Base-by-base conservation (phyloP, 2,113 vertebrate species). In the Tautogolabrus adspersus region DNA sequence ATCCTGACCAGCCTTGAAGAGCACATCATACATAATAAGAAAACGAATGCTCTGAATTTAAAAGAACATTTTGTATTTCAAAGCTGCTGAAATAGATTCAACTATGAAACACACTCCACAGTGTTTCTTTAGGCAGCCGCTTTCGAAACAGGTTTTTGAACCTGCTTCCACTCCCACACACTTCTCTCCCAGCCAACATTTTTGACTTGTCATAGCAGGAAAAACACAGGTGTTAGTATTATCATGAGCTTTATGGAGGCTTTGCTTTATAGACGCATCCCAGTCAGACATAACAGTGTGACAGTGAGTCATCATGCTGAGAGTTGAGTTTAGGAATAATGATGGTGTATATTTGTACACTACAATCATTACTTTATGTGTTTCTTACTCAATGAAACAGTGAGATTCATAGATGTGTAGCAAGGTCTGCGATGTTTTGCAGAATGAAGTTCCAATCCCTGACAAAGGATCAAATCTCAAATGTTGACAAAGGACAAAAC, bases 401-500 rank as follows among this genome's bases (percentile, higher is more conserved):
- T 46, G 21, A 15, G 68, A 69, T 18, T 12, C 13, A 47, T 8
- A 19, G 34, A 60, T 23, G 37, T 66, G 44, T 55, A 72, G 22
- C 21, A 49, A 23, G 38, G 49, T 61, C 34, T 1, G 30, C 18
- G 22, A 18, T 30, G 38, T 26, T 80, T 34, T 34, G 30, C 81
- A 85, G 79, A 73, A 85, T 82, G 57, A 76, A 54, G 75, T 61
- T 58, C 61, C 49, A 54, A 57, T 60, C 40, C 52, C 63, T 66
- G 69, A 79, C 88, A 79, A 66, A 61, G 75, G 80, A 76, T 79
- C 65, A 34, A 71, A 72, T 70, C 57, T 64, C 66, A 65, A 63
- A 73, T 88, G 86, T 85, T 82, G 85, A 89, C 82, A 80, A 85
- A 82, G 84, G 87, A 93, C 83, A 72, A 88, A 91, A 84, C 63